Evolutionary conservation across 2,797 vertebrate genomes (phyloP).

Genomic region (Pagetopsis macropterus): DNA sequence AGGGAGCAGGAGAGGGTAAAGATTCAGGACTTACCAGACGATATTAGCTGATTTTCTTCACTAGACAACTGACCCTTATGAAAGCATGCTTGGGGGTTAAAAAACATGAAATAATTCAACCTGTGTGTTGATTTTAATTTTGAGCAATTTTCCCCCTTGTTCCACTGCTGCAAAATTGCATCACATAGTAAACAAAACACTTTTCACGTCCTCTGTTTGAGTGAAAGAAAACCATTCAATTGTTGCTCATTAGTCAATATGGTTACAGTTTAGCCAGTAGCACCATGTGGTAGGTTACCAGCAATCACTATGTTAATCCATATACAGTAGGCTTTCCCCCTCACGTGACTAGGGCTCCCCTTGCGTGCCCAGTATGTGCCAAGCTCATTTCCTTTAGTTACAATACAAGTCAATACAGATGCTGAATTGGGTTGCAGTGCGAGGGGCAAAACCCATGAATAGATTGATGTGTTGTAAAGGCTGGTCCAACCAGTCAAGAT

Average conservation of each 20-base stretch:
- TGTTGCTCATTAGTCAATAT: constrained; percentile 19
- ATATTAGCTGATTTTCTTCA: constrained; percentile 41
- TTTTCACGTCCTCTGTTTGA: neutral
- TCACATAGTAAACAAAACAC: neutral
- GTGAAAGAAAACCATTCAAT: constrained; percentile 24
- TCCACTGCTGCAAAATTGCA: neutral
- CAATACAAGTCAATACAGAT: constrained; percentile 62
- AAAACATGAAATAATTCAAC: constrained; percentile 1
- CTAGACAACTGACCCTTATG: constrained; percentile 9
- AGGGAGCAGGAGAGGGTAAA: constrained; percentile 41
- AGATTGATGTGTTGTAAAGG: constrained; percentile 38
- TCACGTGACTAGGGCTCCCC: constrained; percentile 42
- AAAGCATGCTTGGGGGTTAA: constrained; percentile 12
- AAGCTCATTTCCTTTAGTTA: constrained; percentile 70
- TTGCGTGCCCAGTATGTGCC: constrained; percentile 38
- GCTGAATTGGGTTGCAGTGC: constrained; percentile 64
- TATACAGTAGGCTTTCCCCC: constrained; percentile 64
- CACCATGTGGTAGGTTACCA: constrained; percentile 39
- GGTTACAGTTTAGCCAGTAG: constrained; percentile 28
- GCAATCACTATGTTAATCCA: constrained; percentile 59
- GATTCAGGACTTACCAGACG: constrained; percentile 16
- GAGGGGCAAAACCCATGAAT: constrained; percentile 62
- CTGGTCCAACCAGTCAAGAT: constrained; percentile 64
- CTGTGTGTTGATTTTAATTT: constrained; percentile 14
- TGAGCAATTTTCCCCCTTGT: constrained; percentile 17